Evolutionary conservation across 2,113 vertebrate species (phyloP).

Genomic region (Atractosteus spatula): DNA sequence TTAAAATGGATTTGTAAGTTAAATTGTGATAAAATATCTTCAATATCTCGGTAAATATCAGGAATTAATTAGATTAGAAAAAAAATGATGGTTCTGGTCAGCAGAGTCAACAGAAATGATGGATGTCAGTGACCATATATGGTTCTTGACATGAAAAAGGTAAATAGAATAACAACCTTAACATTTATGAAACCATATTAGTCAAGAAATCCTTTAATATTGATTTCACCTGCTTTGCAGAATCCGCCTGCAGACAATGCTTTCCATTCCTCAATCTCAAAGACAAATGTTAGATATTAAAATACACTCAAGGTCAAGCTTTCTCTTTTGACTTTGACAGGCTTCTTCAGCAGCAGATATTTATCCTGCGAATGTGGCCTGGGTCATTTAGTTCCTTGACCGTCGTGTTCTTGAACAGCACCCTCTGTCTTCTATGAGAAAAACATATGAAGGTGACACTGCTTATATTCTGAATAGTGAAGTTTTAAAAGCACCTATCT

Average conservation of each 20-base stretch:
- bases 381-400: constrained; percentile 32
- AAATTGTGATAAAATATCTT: constrained; percentile 24
- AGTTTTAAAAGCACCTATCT: constrained; percentile 28
- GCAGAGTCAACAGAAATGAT: background rate
- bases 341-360: constrained; percentile 36
- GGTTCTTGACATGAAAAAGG: background rate
- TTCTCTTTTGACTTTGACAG: constrained; percentile 49
- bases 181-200: background rate
- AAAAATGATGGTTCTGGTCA: background rate
- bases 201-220: background rate
- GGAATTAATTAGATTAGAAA: background rate
- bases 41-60: constrained; percentile 30
- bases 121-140: background rate
- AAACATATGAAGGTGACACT: constrained; percentile 65
- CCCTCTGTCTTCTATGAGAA: constrained; percentile 48
- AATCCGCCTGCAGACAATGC: constrained; percentile 15
- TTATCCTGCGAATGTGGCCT: constrained; percentile 38
- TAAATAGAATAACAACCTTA: constrained; percentile 6
- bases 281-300: constrained; percentile 12
- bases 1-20: constrained; percentile 33
- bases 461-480: constrained; percentile 32
- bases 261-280: background rate
- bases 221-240: constrained; percentile 18
- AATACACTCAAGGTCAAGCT: constrained; percentile 23
- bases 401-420: constrained; percentile 27